These are phyloP conservation scores for Corvus cornix DNA, from an alignment of 2,113 vertebrate genomes.

Conservation along the genomic window DNA sequence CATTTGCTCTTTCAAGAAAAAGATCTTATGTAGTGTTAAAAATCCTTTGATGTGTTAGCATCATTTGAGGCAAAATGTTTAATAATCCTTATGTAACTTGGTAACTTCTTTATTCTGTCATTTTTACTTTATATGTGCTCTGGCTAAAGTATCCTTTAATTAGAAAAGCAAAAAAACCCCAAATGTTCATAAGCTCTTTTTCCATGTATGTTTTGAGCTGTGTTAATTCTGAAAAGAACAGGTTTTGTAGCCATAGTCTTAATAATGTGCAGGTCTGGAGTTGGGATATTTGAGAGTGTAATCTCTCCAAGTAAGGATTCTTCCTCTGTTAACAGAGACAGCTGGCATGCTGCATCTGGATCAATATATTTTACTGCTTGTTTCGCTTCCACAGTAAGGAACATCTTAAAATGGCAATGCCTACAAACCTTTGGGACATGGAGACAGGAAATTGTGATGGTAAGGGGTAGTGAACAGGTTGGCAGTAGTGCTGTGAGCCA, in stretches of 20 bases:
- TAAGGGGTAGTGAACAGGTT: background rate
- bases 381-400: background rate
- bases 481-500: background rate
- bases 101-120: background rate
- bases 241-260: background rate
- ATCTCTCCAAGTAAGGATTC: background rate
- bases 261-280: background rate
- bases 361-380: background rate
- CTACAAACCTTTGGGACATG: background rate
- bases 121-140: background rate
- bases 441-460: background rate
- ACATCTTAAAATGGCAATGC: background rate
- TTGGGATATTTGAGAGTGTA: background rate
- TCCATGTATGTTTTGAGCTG: accelerated
- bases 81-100: background rate
- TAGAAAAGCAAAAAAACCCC: background rate
- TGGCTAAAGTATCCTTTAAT: background rate
- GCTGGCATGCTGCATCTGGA: background rate
- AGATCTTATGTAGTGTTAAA: background rate
- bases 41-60: background rate
- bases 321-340: background rate
- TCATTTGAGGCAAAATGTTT: background rate
- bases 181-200: background rate
- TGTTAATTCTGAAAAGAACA: background rate
- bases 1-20: background rate